Evolutionary conservation across 2,888 invertebrate genomes (phyloP).

Genomic region (Oxycera nigricornis): DNA sequence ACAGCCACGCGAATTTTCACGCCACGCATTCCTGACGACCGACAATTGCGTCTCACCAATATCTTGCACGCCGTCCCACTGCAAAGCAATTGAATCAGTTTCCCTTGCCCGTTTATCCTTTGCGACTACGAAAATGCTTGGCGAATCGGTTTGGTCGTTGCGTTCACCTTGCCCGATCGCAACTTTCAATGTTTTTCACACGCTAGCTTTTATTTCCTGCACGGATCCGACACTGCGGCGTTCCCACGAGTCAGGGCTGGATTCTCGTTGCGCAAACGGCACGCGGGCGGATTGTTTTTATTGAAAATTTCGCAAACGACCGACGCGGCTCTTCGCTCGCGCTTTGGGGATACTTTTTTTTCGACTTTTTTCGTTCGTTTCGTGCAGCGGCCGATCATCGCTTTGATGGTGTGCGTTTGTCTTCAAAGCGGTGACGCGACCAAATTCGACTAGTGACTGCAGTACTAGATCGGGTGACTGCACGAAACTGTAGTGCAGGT

Average conservation of each 20-base stretch:
- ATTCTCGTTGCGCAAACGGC: background rate
- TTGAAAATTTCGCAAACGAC: slow-evolving; percentile 24
- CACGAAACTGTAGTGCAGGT: slow-evolving; percentile 1
- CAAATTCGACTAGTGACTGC: slow-evolving; percentile 17
- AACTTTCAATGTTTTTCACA: slow-evolving; percentile 21
- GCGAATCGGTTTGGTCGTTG: background rate
- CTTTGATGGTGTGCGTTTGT: slow-evolving; percentile 16
- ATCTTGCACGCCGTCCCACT: background rate
- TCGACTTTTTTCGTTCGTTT: slow-evolving; percentile 25
- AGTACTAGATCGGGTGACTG: slow-evolving; percentile 22
- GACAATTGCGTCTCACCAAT: background rate
- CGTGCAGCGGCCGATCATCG: slow-evolving; percentile 4
- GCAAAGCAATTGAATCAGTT: background rate
- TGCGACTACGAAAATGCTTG: background rate
- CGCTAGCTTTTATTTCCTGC: background rate
- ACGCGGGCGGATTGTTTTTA: slow-evolving; percentile 2
- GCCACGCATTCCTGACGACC: background rate
- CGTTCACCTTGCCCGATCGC: background rate
- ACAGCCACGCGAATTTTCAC: background rate
- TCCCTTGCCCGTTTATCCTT: background rate
- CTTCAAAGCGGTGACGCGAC: slow-evolving; percentile 42
- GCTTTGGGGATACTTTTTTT: slow-evolving; percentile 16
- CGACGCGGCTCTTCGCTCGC: slow-evolving; percentile 2
- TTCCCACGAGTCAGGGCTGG: background rate
- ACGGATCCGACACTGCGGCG: background rate